Percentiles rank a stretch among this genome's conserved stretches.
Conservation (phyloP, 1,140 invertebrate species). For the Drosophila pallidifrons region DNA sequence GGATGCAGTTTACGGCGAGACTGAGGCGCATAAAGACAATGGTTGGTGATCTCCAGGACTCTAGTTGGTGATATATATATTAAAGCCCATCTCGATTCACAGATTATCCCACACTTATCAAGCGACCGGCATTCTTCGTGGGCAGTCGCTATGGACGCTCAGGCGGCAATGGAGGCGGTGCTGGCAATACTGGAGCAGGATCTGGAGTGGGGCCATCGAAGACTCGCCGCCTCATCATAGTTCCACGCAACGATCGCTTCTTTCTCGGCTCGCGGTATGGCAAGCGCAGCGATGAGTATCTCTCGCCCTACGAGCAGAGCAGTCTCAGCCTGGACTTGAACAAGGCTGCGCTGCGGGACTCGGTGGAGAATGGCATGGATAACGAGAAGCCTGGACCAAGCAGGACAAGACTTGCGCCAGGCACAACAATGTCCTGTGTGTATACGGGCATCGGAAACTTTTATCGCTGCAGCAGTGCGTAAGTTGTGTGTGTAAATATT, state of each 20-base stretch:
- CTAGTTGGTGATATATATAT: background rate
- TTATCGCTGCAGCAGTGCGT: constrained; percentile 71
- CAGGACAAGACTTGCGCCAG: background rate
- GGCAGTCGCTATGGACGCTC: constrained; percentile 84
- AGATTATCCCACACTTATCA: constrained; percentile 59
- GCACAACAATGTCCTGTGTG: constrained; percentile 60
- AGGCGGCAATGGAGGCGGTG: constrained; percentile 34
- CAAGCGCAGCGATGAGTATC: constrained; percentile 64
- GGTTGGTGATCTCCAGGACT: constrained; percentile 26
- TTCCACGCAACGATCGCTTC: constrained; percentile 81
- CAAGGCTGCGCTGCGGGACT: constrained; percentile 26
- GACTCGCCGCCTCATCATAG: constrained; percentile 67
- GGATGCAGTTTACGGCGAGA: constrained; percentile 44
- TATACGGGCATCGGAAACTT: constrained; percentile 72
- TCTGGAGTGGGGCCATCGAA: constrained; percentile 59
- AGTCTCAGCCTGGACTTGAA: constrained; percentile 41
- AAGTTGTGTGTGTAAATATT: constrained; percentile 25
- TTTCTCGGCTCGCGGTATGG: constrained; percentile 83
- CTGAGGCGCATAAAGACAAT: constrained; percentile 47
- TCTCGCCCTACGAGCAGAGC: constrained; percentile 63
- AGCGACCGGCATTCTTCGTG: constrained; percentile 78
- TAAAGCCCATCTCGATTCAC: background rate
- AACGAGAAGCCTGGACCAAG: constrained; percentile 16
- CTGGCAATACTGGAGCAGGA: constrained; percentile 22
- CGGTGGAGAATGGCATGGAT: background rate